These are phyloP conservation scores for Galendromus occidentalis DNA, from an alignment of 1,140 invertebrate species.

Conservation along the genomic window DNA sequence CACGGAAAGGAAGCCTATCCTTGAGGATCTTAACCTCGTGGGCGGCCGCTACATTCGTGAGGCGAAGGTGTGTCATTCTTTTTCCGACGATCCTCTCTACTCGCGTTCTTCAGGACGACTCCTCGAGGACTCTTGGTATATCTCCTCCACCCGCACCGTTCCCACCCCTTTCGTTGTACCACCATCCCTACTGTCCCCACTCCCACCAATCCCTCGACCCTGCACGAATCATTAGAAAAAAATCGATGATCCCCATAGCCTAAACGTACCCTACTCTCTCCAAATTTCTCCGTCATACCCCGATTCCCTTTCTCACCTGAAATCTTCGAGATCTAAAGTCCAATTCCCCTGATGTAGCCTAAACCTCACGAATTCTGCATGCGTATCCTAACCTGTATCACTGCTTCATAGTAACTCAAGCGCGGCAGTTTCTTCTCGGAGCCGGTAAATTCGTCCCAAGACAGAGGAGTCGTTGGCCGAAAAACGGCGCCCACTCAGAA, in stretches of 20 bases:
- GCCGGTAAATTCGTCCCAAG: too few species aligned
- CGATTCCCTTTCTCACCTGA: background rate
- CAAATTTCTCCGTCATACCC: background rate
- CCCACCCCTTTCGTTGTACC: background rate
- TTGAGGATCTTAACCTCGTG: constrained; percentile 82
- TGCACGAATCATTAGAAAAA: background rate
- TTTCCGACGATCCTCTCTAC: background rate
- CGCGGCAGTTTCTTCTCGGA: too few species aligned
- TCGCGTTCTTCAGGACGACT: background rate
- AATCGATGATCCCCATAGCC: background rate
- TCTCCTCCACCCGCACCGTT: background rate
- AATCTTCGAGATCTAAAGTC: background rate
- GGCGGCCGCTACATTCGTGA: constrained; percentile 87
- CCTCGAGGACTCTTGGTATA: constrained; percentile 8
- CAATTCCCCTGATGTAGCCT: background rate
- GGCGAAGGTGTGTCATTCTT: constrained; percentile 61
- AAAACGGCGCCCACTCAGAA: too few species aligned
- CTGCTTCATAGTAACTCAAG: too few species aligned
- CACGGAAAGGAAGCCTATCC: constrained; percentile 67
- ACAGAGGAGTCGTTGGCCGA: too few species aligned
- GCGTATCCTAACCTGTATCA: too few species aligned
- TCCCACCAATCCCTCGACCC: background rate
- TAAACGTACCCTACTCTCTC: background rate
- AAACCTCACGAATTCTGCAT: background rate
- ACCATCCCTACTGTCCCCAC: background rate